Base-by-base conservation (phyloP, 1,140 invertebrate genomes). In the Heliconius hewitsoni region DNA sequence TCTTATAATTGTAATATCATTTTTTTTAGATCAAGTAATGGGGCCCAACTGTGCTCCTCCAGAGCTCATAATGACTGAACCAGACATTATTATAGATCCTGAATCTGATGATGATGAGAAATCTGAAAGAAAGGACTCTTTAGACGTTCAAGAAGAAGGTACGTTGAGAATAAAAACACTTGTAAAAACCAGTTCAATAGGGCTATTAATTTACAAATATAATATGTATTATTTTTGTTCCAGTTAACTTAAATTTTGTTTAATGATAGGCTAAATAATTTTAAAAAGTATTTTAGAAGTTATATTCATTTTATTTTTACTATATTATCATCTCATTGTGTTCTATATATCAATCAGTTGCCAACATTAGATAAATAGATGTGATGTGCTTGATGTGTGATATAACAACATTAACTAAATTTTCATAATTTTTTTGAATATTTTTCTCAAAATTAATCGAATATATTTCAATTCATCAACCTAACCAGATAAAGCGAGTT, bases 71-170 rank as follows among this genome's bases (percentile, higher is more conserved):
- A 94, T 89, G 90, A 93, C 92, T 1, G 92, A 93, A 80, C 85
- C 92, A 5, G 93, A 94, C 72, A 84, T 87, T 52, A 86, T 88
- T n/a, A 86, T 86, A 34, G 93, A 93, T 70, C 88, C 89, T 16
- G 93, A 94, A 74, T 93, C 93, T 30, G 93, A 93, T 27, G 93
- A 94, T 8, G 93, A 94, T 34, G 86, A 89, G 30, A 89, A 89
- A 82, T 87, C 88, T 16, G 93, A 94, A 74, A 84, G 92, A 75
- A 94, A 94, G 82, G 92, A 94, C 80, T 94, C 93, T 9, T 77
- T 94, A 11, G 93, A 94, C 66, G 92, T 94, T 8, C 93, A 93
- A 42, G 93, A 94, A 85, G 93, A 94, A 90, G 93, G 93, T 94
- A 84, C 60, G 11, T 27, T 30, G 11, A 27, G 27, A 66, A 30